Base-by-base conservation (phyloP, 2,113 vertebrate species). In the Ginglymostoma cirratum region DNA sequence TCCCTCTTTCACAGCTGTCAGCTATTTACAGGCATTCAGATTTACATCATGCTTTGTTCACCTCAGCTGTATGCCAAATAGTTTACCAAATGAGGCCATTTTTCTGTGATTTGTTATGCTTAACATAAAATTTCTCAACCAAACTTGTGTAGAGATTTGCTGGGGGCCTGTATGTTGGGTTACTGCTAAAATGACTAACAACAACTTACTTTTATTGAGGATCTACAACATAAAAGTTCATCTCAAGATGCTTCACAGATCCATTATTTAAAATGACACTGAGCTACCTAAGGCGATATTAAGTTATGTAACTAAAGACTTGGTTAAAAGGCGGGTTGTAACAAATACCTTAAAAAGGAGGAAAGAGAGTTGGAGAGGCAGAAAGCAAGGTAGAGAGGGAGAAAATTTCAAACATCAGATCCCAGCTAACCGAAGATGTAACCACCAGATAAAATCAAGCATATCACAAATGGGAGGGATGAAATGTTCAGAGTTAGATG, bases 1-100 rank as follows among this genome's bases (percentile, higher is more conserved):
- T 95, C 94, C 69, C 94, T 95, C 66, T 95, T 95, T 95, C 69
- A 76, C 94, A 95, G 69, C 94, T 95, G 94, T 95, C 94, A 95
- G 94, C 94, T 95, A 95, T 95, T 95, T 95, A 24, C 42, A 72
- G 69, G 42, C 94, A 95, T 76, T 95, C 69, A 72, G 69, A 95
- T 95, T 95, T 95, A 95, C 94, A 95, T 95, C 52, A 52, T 4
- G 67, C 45, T 48, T 95, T 95, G 69, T 76, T 95, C 42, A 70
- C 23, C 93, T 95, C 66, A 72, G 67, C 38, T 95, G 38, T 72
- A 95, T 45, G 48, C 67, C 72, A 70, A 95, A 42, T 72, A 48
- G 94, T 72, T 24, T 15, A 72, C 52, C 19, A 45, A 30, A 95
- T 95, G 42, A 42, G 42, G 67, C 94, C 72, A 17, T 5, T 95